Evolutionary conservation across 2,888 invertebrate species (phyloP).

Genomic region (Formica aserva): DNA sequence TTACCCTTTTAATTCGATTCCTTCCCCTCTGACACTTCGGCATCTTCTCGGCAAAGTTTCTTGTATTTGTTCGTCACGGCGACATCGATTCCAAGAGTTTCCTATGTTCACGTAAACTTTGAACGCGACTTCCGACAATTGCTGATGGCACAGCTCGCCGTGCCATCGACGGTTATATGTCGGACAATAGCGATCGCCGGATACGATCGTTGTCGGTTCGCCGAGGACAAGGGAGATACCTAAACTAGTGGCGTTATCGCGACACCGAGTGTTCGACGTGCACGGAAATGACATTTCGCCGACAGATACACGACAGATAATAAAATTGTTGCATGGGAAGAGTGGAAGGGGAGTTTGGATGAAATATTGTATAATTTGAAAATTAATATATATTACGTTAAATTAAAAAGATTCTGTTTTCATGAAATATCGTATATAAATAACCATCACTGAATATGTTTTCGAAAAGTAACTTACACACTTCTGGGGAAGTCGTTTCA

Average conservation of each 20-base stretch:
- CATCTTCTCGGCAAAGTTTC: slow-evolving; percentile 46
- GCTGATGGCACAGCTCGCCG: slow-evolving; percentile 45
- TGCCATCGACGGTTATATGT: slow-evolving; percentile 47
- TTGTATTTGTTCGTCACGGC: slow-evolving; percentile 63
- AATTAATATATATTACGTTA: background rate
- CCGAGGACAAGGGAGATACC: slow-evolving; percentile 46
- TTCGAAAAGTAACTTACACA: background rate
- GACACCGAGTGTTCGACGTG: slow-evolving; percentile 35
- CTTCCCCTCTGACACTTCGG: slow-evolving; percentile 57
- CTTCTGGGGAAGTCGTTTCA: background rate
- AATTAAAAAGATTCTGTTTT: background rate
- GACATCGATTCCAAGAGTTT: slow-evolving; percentile 71
- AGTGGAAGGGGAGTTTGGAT: background rate
- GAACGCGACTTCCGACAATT: slow-evolving; percentile 53
- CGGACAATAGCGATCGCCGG: slow-evolving; percentile 52
- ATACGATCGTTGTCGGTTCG: slow-evolving; percentile 49
- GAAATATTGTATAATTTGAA: background rate
- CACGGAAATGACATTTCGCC: slow-evolving; percentile 45
- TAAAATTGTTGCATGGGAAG: background rate
- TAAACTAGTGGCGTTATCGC: slow-evolving; percentile 31
- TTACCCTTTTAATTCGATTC: slow-evolving; percentile 67
- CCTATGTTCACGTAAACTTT: slow-evolving; percentile 49
- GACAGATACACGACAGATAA: background rate
- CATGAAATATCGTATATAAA: background rate
- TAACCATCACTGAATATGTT: background rate